Conservation (phyloP, 2,113 vertebrate species). For the Perca flavescens region DNA sequence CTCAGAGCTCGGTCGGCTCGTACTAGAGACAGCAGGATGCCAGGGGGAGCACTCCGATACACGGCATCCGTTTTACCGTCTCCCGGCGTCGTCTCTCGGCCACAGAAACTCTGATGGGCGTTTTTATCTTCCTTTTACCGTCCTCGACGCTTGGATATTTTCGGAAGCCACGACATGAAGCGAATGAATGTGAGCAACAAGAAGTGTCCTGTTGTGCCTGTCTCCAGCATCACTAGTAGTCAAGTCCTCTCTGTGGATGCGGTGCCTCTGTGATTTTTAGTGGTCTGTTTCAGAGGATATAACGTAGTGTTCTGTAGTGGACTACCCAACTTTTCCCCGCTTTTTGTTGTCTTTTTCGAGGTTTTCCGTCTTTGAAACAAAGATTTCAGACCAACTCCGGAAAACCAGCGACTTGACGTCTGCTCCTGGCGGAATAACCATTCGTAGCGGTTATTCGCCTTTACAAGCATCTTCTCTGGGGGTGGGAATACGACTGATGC, state of each 20-base stretch:
- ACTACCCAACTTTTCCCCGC: constrained; percentile 72
- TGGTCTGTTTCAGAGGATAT: constrained; percentile 63
- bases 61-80: constrained; percentile 67
- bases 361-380: constrained; percentile 73
- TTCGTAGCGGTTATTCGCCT: constrained; percentile 75
- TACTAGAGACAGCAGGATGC: constrained; percentile 73
- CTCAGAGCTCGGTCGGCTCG: constrained; percentile 69
- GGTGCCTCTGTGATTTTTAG: constrained; percentile 52
- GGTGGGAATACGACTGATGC: constrained; percentile 80
- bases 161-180: constrained; percentile 80
- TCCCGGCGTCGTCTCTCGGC: constrained; percentile 66
- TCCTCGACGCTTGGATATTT: constrained; percentile 78
- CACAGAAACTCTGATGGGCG: constrained; percentile 79
- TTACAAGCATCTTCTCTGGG: constrained; percentile 77
- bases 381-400: constrained; percentile 77
- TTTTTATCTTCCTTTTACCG: constrained; percentile 61
- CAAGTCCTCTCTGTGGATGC: constrained; percentile 72
- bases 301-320: constrained; percentile 57
- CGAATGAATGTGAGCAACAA: constrained; percentile 87
- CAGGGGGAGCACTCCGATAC: constrained; percentile 65
- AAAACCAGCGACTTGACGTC: constrained; percentile 70
- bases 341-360: constrained; percentile 61
- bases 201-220: constrained; percentile 73
- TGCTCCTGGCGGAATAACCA: constrained; percentile 75
- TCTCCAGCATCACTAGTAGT: constrained; percentile 69